Evolutionary conservation across 2,113 vertebrate species (phyloP).

Genomic region (Bucco capensis): DNA sequence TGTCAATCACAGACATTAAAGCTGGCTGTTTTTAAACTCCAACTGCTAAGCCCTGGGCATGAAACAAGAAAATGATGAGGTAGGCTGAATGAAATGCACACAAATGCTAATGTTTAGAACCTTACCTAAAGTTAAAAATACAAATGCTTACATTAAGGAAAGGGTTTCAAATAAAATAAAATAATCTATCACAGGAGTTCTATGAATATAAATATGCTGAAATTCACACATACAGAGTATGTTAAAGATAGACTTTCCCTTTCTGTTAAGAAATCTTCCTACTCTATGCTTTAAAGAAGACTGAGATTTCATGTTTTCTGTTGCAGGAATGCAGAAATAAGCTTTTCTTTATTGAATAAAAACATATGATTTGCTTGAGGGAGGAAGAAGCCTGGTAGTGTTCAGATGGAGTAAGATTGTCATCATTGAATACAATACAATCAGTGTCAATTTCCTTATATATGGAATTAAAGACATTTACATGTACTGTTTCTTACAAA

Average conservation of each 20-base stretch:
- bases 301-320: neutral
- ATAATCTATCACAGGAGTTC: neutral
- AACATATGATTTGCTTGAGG: neutral
- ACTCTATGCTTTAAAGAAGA: neutral
- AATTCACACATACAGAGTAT: neutral
- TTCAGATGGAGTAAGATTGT: neutral
- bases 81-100: constrained; percentile 68
- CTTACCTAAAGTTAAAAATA: constrained; percentile 68
- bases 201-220: constrained; percentile 33
- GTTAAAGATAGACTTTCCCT: neutral
- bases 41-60: constrained; percentile 67
- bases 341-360: neutral
- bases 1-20: constrained; percentile 76
- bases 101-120: constrained; percentile 61
- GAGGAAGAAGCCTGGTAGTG: neutral
- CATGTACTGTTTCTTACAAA: neutral
- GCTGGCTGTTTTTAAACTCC: constrained; percentile 70
- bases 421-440: neutral
- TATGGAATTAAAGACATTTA: neutral
- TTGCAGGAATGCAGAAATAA: neutral
- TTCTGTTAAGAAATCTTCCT: neutral
- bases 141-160: constrained; percentile 55
- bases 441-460: neutral
- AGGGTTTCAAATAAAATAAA: constrained; percentile 33
- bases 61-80: constrained; percentile 74